Evolutionary conservation across 2,113 vertebrate species (phyloP).

Genomic region (western clawed frog (Xenopus tropicalis)): DNA sequence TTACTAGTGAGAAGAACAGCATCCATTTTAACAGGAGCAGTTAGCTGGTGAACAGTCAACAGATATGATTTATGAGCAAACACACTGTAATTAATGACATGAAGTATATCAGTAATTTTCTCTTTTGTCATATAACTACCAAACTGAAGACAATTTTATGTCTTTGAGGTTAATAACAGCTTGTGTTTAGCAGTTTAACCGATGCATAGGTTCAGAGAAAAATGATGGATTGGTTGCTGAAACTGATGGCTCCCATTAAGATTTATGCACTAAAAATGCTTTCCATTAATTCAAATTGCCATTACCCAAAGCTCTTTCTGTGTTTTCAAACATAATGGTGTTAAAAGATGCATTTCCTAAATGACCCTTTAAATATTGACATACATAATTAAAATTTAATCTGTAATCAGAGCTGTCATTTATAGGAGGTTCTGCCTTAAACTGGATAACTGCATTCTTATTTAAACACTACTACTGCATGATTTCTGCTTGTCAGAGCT

Average conservation of each 20-base stretch:
- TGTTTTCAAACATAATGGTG: slow-evolving; percentile 23
- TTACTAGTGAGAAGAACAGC: not conserved
- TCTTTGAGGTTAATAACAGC: slow-evolving; percentile 27
- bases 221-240: slow-evolving; percentile 12
- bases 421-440: no score
- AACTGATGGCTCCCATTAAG: slow-evolving; percentile 38
- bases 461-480: no score
- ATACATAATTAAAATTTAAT: slow-evolving; percentile 23
- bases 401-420: slow-evolving; percentile 17
- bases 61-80: slow-evolving; percentile 5
- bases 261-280: slow-evolving; percentile 15
- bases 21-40: slow-evolving; percentile 14
- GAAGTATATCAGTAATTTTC: slow-evolving; percentile 7
- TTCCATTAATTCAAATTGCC: slow-evolving; percentile 26
- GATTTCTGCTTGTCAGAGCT: no score
- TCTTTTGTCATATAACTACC: slow-evolving; percentile 3
- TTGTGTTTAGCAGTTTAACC: slow-evolving; percentile 7
- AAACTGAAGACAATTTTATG: slow-evolving; percentile 4
- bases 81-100: slow-evolving; percentile 16
- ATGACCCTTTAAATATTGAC: slow-evolving; percentile 32
- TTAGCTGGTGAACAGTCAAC: slow-evolving; percentile 17
- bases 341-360: slow-evolving; percentile 24
- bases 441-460: not conserved
- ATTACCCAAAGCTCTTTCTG: slow-evolving; percentile 26
- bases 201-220: not conserved